Conservation (phyloP, 2,888 invertebrate species). For the Oasisia sp. region DNA sequence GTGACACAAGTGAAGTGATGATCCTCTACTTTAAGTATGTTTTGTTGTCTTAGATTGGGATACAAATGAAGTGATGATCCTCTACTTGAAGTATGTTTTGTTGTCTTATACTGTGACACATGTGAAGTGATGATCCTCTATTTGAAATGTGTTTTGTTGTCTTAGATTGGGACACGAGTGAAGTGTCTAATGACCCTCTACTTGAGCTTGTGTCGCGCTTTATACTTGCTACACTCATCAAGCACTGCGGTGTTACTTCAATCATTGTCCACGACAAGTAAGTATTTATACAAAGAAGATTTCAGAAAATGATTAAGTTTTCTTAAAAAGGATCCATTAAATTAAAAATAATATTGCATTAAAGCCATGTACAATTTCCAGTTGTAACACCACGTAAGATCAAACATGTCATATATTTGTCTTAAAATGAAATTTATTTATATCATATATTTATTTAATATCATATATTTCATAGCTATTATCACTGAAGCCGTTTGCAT, state of each 20-base stretch:
- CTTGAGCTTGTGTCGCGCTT: constrained; percentile 69
- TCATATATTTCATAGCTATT: neutral
- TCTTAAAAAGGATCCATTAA: no score
- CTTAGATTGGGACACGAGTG: constrained; percentile 69
- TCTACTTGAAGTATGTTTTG: no score
- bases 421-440: no score
- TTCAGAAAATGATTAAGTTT: no score
- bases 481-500: neutral
- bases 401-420: neutral
- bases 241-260: constrained; percentile 66
- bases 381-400: neutral
- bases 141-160: neutral
- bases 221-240: constrained; percentile 69
- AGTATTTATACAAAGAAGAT: neutral
- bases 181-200: constrained; percentile 65
- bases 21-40: no score
- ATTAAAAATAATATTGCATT: no score
- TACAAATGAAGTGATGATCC: no score
- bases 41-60: no score
- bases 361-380: no score
- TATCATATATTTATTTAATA: neutral
- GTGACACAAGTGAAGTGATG: no score
- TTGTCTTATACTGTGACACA: no score
- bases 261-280: neutral
- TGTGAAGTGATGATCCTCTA: neutral